A percentile compares a stretch with the other conserved stretches of the same genome.
Conservation (phyloP, 1,140 invertebrate species). For the Solenopsis invicta region DNA sequence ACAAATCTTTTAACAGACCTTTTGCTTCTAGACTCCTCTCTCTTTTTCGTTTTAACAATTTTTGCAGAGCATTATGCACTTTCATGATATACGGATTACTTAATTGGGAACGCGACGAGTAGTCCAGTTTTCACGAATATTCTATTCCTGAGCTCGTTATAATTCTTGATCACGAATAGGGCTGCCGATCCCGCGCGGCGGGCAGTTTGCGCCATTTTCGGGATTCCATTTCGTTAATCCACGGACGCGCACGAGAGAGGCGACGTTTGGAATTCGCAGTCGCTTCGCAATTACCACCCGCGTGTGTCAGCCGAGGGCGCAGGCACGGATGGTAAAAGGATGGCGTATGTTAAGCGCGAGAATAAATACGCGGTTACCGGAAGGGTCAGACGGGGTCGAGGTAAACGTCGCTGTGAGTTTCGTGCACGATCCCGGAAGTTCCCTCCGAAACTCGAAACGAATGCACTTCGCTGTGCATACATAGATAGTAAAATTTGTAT, state of each 20-base stretch:
- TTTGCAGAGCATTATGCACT: not conserved
- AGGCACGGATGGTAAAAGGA: conserved; percentile 21
- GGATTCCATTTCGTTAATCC: conserved; percentile 56
- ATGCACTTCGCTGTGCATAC: conserved; percentile 41
- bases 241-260: not conserved
- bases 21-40: not conserved
- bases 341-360: conserved; percentile 51
- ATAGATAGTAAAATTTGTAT: conserved; percentile 39
- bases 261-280: conserved; percentile 39
- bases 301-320: conserved; percentile 41
- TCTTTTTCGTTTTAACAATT: not conserved
- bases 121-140: conserved; percentile 13
- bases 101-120: not conserved
- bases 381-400: conserved; percentile 12
- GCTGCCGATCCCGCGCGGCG: conserved; percentile 13
- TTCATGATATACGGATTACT: not conserved
- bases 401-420: conserved; percentile 42
- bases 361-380: conserved; percentile 58
- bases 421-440: conserved; percentile 38
- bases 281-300: conserved; percentile 46
- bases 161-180: conserved; percentile 36
- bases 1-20: not conserved
- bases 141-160: not conserved
- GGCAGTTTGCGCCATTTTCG: conserved; percentile 18
- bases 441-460: conserved; percentile 48